Evolutionary conservation across 2,888 invertebrate species (phyloP), one percentile per base, ranked within the genome.

Genomic region (Mellilla xanthometata): DNA sequence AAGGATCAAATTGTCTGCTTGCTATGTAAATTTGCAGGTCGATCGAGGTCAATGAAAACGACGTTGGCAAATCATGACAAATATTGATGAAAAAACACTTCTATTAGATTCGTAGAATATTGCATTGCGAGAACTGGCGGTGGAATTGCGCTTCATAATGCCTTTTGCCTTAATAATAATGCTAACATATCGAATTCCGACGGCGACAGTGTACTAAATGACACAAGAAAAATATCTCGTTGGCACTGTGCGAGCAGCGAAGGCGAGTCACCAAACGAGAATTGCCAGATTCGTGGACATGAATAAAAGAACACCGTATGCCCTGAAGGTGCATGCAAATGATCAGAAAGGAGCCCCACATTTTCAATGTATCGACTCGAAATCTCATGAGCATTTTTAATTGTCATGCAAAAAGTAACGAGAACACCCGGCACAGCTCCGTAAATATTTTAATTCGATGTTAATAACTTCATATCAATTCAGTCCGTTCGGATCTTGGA

Each of bases 361-460:
- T 70, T 70, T 68, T 64, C 54, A 65, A 53, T 36, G 59, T 62
- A 72, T 67, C 67, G n/a, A n/a, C n/a, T n/a, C n/a, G 61, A 56
- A 64, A 56, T 58, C 62, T 58, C 59, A 61, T 67, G 62, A 71
- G 71, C 65, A 70, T 75, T 76, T 72, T 76, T 76, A 73, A 77
- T 83, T 83, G 82, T 82, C 74, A 85, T 83, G 84, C 77, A 80
- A 78, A 83, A 83, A 74, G 74, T 71, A 76, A 71, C 72, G 69
- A 74, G 55, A 64, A 64, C 76, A 76, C 66, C 72, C 72, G 71
- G 72, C 68, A 61, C 58, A 52, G 67, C 59, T 71, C 65, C 65
- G 77, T 78, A 76, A 81, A 81, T 81, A 82, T 81, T 79, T 77
- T 73, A 81, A 83, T 80, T 75, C 72, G 72, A 81, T 78, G 76